Conservation (phyloP, 2,888 invertebrate species). For the Coecobrya sp. region DNA sequence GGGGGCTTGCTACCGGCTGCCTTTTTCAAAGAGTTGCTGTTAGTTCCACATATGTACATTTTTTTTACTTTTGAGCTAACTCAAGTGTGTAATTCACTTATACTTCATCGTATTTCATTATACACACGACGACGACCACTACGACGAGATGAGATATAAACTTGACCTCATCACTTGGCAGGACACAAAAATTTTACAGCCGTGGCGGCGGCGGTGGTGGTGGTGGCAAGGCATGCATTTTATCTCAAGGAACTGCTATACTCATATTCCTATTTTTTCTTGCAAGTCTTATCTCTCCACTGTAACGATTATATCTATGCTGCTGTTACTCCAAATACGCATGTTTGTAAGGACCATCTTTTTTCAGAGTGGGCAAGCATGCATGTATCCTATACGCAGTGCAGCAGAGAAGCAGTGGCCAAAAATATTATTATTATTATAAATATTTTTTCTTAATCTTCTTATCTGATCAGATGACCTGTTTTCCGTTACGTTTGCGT, state of each 20-base stretch:
- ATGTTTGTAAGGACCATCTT: constrained; percentile 55
- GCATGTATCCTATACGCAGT: constrained; percentile 33
- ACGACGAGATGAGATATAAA: constrained; percentile 73
- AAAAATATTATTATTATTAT: constrained; percentile 33
- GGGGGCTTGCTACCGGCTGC: constrained; percentile 79
- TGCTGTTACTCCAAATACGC: constrained; percentile 29
- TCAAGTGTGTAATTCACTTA: constrained; percentile 78
- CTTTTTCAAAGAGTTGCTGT: constrained; percentile 58
- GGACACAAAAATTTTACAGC: constrained; percentile 72
- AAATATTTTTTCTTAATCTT: constrained; percentile 36
- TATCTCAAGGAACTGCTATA: constrained; percentile 61
- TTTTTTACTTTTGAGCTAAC: constrained; percentile 73
- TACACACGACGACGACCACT: constrained; percentile 38
- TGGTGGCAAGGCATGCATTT: constrained; percentile 52
- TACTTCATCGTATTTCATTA: constrained; percentile 56
- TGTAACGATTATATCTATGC: not conserved
- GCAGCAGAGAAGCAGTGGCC: constrained; percentile 6
- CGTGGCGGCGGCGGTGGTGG: constrained; percentile 55
- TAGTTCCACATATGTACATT: not conserved
- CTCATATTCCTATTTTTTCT: not conserved
- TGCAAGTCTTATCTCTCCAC: not conserved
- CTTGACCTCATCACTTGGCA: constrained; percentile 80
- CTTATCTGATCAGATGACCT: constrained; percentile 72
- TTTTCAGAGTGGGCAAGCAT: constrained; percentile 8
- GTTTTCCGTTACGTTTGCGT: constrained; percentile 67